Evolutionary conservation across 2,113 vertebrate species (phyloP), one percentile per base, ranked within the genome.

Genomic region (Anseranas semipalmata): DNA sequence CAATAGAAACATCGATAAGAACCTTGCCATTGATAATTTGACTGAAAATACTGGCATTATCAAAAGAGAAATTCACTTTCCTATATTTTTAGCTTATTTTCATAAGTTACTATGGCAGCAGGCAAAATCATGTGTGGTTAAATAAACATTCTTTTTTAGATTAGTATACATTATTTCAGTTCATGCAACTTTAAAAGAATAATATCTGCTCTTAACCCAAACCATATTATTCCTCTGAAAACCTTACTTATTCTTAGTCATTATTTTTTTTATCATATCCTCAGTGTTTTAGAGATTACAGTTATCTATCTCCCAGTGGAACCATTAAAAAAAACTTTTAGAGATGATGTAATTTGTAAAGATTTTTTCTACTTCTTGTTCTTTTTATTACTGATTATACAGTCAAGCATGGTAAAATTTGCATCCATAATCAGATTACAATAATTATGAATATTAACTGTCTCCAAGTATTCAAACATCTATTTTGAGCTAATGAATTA

Each of bases 41-140:
- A 52, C 46, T 43, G 59, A 85, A 93, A 95, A 73, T 33, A 78
- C 30, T 65, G 15, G 11, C 70, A 7, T 46, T 70, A 79, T 32
- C 58, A 67, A 85, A 87, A 89, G 2, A 91, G 4, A 89, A 93
- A 82, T 65, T 22, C n/a, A 83, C 14, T 41, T 72, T 43, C 32
- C 50, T 1, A 0, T 4, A 41, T 27, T 63, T 93, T 79, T 79
- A 80, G 15, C 32, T 66, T 81, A 70, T 59, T 84, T 22, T 71
- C 30, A 25, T 66, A 67, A 74, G 39, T 94, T 95, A 53, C 79
- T 84, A 81, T 94, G 84, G 66, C 22, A 95, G 74, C 50, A 81
- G 32, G 66, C 7, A 91, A 92, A 96, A 85, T 78, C 62, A 62
- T 15, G 13, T 35, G 66, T 46, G 71, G 48, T 87, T 81, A 89